A percentile compares a stretch with the other conserved stretches of the same genome.
Evolutionary conservation across 2,888 invertebrate genomes (phyloP).

Genomic region (Drosophila testacea): DNA sequence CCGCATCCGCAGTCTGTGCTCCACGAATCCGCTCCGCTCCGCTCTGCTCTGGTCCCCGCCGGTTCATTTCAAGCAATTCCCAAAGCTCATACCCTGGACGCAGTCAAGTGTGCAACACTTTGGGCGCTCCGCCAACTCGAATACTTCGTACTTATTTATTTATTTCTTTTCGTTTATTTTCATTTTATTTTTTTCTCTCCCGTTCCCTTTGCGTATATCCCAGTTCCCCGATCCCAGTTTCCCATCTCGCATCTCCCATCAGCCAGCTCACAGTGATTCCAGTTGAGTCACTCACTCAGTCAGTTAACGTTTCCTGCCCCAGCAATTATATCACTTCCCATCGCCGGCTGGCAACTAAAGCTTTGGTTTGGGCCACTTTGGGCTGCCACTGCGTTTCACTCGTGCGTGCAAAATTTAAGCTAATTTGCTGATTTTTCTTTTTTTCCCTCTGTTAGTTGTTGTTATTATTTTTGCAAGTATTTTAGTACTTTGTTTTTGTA

Average conservation of each 20-base stretch:
- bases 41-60: constrained; percentile 10
- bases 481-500: constrained; percentile 1
- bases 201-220: constrained; percentile 16
- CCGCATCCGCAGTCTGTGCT: constrained; percentile 23
- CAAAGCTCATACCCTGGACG: constrained; percentile 42
- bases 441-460: constrained; percentile 2
- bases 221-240: background rate
- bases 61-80: constrained; percentile 8
- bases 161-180: constrained; percentile 33
- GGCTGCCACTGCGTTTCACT: constrained; percentile 60
- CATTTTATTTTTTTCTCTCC: background rate
- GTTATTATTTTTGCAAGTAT: constrained; percentile 7
- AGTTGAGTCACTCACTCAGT: constrained; percentile 63
- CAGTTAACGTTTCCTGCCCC: constrained; percentile 71
- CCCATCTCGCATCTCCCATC: background rate
- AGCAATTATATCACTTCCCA: constrained; percentile 78
- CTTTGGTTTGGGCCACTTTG: constrained; percentile 29
- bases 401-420: constrained; percentile 77
- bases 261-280: constrained; percentile 4
- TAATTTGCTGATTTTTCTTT: constrained; percentile 66
- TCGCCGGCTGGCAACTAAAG: constrained; percentile 38
- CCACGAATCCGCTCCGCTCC: constrained; percentile 1
- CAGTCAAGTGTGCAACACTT: constrained; percentile 77
- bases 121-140: constrained; percentile 50
- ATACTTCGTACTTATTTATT: constrained; percentile 60